Conservation (phyloP, 2,797 vertebrate species). For the Vireo griseus region DNA sequence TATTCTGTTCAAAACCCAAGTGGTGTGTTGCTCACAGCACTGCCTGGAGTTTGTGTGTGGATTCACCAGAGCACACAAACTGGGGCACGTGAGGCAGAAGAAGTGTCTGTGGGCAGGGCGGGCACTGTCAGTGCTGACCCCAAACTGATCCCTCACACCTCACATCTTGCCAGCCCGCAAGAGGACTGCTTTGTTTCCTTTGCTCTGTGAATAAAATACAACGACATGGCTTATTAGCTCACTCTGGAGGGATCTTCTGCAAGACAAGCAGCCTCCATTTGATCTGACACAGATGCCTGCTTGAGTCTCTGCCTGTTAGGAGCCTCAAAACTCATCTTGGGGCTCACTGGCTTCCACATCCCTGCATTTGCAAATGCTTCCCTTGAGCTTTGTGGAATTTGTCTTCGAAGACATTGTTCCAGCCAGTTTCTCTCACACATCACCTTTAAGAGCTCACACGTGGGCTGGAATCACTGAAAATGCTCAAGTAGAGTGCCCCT, state of each 20-base stretch:
- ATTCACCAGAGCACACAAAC: neutral
- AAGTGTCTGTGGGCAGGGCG: fast-evolving
- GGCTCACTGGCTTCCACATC: neutral
- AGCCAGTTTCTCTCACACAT: neutral
- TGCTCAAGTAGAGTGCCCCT: neutral
- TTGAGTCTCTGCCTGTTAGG: neutral
- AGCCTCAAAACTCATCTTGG: neutral
- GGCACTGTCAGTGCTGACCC: neutral
- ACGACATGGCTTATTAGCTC: neutral
- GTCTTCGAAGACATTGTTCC: neutral
- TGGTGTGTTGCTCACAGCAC: neutral
- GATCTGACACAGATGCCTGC: neutral
- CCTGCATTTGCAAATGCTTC: neutral
- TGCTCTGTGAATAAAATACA: neutral
- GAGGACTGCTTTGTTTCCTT: neutral
- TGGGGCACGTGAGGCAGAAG: fast-evolving
- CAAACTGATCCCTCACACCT: neutral
- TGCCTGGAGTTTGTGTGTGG: no score
- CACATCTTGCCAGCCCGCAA: neutral
- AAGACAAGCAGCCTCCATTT: neutral
- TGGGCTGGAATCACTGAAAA: neutral
- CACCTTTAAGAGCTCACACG: neutral
- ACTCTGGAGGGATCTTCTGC: fast-evolving
- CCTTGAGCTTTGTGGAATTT: neutral
- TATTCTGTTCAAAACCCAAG: neutral